Conservation (phyloP, 2,888 invertebrate genomes). For the Diadromus collaris region DNA sequence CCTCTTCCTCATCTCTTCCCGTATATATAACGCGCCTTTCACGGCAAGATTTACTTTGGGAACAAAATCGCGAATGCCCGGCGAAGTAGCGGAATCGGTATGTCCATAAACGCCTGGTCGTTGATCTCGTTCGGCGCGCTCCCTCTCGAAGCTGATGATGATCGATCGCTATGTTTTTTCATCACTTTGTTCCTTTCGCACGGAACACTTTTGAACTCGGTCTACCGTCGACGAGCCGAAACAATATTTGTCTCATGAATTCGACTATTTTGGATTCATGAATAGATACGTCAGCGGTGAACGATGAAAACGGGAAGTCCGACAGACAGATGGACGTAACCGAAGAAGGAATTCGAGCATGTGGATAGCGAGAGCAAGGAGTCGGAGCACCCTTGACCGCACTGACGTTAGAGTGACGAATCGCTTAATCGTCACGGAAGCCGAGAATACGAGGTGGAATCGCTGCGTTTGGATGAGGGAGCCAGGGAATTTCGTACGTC, state of each 20-base stretch:
- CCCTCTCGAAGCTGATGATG: constrained; percentile 46
- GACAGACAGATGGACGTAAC: not conserved
- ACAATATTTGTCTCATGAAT: constrained; percentile 48
- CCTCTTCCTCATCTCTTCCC: constrained; percentile 47
- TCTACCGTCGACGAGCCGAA: constrained; percentile 12
- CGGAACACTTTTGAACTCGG: constrained; percentile 12
- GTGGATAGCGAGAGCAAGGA: constrained; percentile 13
- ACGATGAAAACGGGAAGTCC: constrained; percentile 33
- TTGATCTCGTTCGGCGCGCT: constrained; percentile 33
- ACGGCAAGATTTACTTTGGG: constrained; percentile 42
- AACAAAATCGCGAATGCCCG: constrained; percentile 45
- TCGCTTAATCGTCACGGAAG: constrained; percentile 16
- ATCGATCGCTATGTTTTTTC: constrained; percentile 41
- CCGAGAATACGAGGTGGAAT: constrained; percentile 6
- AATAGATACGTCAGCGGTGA: constrained; percentile 29
- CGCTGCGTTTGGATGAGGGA: constrained; percentile 5
- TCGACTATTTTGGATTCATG: constrained; percentile 5
- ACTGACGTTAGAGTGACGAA: constrained; percentile 43
- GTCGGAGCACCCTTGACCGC: constrained; percentile 31
- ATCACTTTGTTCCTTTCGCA: not conserved
- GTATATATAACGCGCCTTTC: constrained; percentile 15
- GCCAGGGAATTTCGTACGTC: not conserved
- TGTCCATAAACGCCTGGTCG: constrained; percentile 26
- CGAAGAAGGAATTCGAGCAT: constrained; percentile 7
- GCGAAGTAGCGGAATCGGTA: constrained; percentile 32